These are phyloP conservation scores for Clusia tigrina DNA, from an alignment of 2,888 invertebrate genomes.

Conservation along the genomic window DNA sequence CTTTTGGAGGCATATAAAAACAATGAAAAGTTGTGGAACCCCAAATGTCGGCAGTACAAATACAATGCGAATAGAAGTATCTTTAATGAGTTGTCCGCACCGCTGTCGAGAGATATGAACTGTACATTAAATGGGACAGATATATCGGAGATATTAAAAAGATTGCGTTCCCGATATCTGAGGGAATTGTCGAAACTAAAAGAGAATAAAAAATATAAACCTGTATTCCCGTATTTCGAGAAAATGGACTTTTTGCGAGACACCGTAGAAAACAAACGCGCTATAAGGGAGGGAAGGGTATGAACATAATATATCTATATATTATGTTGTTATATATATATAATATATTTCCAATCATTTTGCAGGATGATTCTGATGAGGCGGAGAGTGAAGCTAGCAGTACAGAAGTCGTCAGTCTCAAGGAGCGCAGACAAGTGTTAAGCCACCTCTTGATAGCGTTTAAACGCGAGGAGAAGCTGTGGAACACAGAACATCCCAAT, in stretches of 20 bases:
- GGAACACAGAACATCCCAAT: conserved; percentile 51
- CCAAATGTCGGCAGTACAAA: conserved; percentile 52
- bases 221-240: conserved; percentile 53
- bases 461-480: conserved; percentile 44
- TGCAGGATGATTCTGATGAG: conserved; percentile 21
- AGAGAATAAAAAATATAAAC: conserved; percentile 46
- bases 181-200: conserved; percentile 50
- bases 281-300: conserved; percentile 48
- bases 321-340: neutral
- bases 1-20: conserved; percentile 49
- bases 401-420: conserved; percentile 44
- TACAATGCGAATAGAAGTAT: conserved; percentile 51
- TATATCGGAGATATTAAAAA: conserved; percentile 50
- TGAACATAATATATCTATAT: conserved; percentile 12
- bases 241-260: conserved; percentile 49
- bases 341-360: neutral
- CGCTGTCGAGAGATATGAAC: conserved; percentile 43
- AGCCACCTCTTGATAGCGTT: conserved; percentile 47
- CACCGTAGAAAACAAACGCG: conserved; percentile 48
- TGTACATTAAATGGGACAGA: conserved; percentile 45
- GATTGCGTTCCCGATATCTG: conserved; percentile 48
- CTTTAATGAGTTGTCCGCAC: conserved; percentile 47
- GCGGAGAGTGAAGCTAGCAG: conserved; percentile 46
- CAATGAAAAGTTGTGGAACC: conserved; percentile 55
- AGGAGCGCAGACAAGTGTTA: conserved; percentile 46